Evolutionary conservation across 2,113 vertebrate species (phyloP), one percentile per base, ranked within the genome.

Genomic region (Xenopus tropicalis): DNA sequence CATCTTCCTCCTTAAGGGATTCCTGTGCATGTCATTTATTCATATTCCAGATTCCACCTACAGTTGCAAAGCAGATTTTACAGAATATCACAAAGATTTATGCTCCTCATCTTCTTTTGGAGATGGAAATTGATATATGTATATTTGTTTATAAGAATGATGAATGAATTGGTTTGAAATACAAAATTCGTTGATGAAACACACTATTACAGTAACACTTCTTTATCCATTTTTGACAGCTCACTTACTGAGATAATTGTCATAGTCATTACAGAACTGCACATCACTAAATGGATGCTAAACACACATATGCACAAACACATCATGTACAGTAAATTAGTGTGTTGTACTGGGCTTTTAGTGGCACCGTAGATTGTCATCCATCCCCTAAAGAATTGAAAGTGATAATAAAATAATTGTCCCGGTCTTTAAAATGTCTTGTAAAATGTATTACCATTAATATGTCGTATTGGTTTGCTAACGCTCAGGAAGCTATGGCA

Each of bases 1-100:
- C 58, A 68, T 23, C 25, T 21, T 59, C 46, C 57, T 61, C 8
- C 16, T 12, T 59, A 59, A 74, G 54, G 64, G 72, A 74, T 74
- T 67, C 56, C 52, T 61, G 21, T 37, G 61, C 56, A 61, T 75
- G 24, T 16, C 6, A 61, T 1, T 52, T 75, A 68, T 74, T 52
- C 17, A 59, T 42, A 68, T 74, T 61, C 63, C n/a, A 54, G 24
- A 51, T 16, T 59, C n/a, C 66, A 52, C 64, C 61, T 51, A 17
- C 56, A 52, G 14, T 22, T 74, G 57, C 65, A 43, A 24, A 61
- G 42, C 42, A 59, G 21, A 23, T 37, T 37, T 37, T 54, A 54
- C n/a, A 17, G 14, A 54, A n/a, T 17, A n/a, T 17, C 46, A 48
- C 12, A 54, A 17, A 54, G 52, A 54, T 54, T 54, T 54, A 54